Percentiles rank a stretch among this genome's conserved stretches.
phyloP scores from a whole-genome alignment of 2,797 vertebrate genomes.

The Chloroceryle amazona region DNA sequence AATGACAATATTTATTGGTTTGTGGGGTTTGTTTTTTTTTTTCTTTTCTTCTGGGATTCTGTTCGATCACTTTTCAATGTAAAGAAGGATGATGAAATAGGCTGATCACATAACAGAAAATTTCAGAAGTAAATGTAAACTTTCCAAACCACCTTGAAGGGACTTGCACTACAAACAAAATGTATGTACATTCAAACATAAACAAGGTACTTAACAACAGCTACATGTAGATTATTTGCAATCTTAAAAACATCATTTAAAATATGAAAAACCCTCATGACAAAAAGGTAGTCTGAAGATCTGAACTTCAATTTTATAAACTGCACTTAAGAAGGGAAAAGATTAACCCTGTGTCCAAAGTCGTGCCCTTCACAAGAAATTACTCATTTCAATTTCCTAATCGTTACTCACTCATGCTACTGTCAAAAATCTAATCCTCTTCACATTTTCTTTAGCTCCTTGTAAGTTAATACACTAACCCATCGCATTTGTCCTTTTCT shows the following conservation, averaged over 20 bases:
- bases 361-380: not conserved
- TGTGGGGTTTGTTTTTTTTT: not conserved
- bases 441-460: not conserved
- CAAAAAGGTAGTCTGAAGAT: not conserved
- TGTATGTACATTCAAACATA: not conserved
- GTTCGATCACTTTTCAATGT: not conserved
- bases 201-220: not conserved
- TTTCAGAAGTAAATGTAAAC: not conserved
- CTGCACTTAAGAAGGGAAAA: not conserved
- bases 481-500: not conserved
- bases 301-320: not conserved
- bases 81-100: not conserved
- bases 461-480: not conserved
- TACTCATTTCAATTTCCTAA: not conserved
- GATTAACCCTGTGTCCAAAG: not conserved
- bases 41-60: not conserved
- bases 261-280: not conserved
- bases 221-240: not conserved
- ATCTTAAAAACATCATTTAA: not conserved
- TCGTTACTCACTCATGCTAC: not conserved
- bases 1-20: not conserved
- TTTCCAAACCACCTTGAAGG: not conserved
- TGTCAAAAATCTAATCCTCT: not conserved
- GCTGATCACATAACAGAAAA: not conserved
- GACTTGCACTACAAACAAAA: not conserved